Conservation (phyloP, 2,113 vertebrate species). For the Takifugu flavidus region DNA sequence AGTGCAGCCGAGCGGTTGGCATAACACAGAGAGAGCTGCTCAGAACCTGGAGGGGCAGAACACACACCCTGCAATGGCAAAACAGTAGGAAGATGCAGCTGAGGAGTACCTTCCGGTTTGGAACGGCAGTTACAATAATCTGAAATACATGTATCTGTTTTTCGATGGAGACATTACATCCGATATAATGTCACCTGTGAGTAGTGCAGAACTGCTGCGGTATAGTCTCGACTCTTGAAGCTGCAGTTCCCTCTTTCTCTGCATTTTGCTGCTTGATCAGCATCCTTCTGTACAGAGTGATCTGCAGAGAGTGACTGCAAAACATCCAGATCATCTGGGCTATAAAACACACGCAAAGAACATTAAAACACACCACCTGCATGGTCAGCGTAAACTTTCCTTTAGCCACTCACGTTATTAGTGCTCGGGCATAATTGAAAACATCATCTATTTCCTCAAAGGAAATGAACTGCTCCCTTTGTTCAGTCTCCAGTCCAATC, state of each 20-base stretch:
- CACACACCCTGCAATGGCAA: slow-evolving; percentile 78
- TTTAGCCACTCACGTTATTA: slow-evolving; percentile 59
- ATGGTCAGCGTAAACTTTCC: not conserved
- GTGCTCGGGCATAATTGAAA: slow-evolving; percentile 49
- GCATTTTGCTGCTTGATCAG: slow-evolving; percentile 64
- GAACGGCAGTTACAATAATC: not conserved
- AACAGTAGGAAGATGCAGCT: slow-evolving; percentile 1
- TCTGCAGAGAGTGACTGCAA: slow-evolving; percentile 65
- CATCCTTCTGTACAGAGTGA: slow-evolving; percentile 71
- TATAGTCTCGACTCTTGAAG: slow-evolving; percentile 78
- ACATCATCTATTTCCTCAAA: slow-evolving; percentile 63
- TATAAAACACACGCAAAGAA: slow-evolving; percentile 27
- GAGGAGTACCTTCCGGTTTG: too few species aligned
- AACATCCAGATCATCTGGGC: slow-evolving; percentile 69
- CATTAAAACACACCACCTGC: too few species aligned
- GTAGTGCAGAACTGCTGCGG: slow-evolving; percentile 77
- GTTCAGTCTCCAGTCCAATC: slow-evolving; percentile 45
- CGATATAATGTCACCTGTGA: slow-evolving; percentile 73
- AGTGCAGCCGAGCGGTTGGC: slow-evolving; percentile 92
- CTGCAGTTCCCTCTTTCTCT: slow-evolving; percentile 83
- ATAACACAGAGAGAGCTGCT: slow-evolving; percentile 83
- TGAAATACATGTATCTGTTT: too few species aligned
- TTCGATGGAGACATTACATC: too few species aligned
- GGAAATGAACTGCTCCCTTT: slow-evolving; percentile 48
- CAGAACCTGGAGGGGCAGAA: slow-evolving; percentile 69